Conservation (phyloP, 2,797 vertebrate genomes). For the Onychomys leucogaster region DNA sequence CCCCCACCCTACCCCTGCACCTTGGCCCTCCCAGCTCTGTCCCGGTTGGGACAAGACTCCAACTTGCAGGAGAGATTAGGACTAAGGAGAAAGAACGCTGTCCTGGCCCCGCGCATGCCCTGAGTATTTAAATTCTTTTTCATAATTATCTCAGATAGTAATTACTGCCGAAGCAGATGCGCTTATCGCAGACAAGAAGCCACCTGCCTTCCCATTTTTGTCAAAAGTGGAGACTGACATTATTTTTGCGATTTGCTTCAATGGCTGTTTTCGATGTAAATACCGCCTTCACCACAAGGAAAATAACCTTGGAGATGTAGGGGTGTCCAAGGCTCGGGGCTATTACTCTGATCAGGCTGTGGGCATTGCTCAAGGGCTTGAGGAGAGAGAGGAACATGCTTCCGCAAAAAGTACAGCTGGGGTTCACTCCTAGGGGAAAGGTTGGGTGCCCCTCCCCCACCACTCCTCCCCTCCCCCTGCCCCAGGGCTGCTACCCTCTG, state of each 20-base stretch:
- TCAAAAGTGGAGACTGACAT: constrained; percentile 85
- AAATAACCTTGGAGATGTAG: constrained; percentile 77
- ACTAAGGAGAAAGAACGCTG: constrained; percentile 83
- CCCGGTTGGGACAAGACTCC: constrained; percentile 78
- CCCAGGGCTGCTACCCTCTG: not conserved
- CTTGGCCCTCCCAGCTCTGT: not conserved
- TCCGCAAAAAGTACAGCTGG: not conserved
- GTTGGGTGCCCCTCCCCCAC: not conserved
- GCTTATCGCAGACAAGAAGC: constrained; percentile 88
- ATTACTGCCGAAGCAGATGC: constrained; percentile 88
- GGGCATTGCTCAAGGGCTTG: not conserved
- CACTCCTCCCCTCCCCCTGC: not conserved
- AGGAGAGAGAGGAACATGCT: not conserved
- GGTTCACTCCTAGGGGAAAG: not conserved
- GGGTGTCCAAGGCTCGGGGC: constrained; percentile 65
- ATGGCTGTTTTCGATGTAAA: constrained; percentile 83
- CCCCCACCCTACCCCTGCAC: not conserved
- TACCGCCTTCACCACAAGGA: constrained; percentile 82
- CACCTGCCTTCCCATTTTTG: constrained; percentile 87
- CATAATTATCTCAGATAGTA: constrained; percentile 89
- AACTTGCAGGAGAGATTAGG: constrained; percentile 83
- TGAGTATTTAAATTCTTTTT: constrained; percentile 90
- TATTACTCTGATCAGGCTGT: constrained; percentile 34
- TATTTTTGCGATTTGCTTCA: constrained; percentile 82
- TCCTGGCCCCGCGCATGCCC: constrained; percentile 84